phyloP scores from a whole-genome alignment of 2,888 invertebrate species.

The Pristionchus maxplancki region DNA sequence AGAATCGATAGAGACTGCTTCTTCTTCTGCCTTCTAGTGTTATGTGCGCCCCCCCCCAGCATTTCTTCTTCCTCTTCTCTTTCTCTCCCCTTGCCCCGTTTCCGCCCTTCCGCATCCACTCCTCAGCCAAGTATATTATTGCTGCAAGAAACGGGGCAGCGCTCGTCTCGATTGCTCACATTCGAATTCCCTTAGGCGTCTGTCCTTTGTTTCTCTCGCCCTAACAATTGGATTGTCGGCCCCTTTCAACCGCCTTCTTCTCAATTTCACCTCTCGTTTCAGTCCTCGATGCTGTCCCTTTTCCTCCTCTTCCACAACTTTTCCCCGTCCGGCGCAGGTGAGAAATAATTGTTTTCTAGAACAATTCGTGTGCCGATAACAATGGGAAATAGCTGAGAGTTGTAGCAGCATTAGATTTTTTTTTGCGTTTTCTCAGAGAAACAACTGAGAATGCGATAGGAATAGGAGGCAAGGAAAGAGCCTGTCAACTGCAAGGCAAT shows the following conservation, averaged over 20 bases:
- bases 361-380: neutral
- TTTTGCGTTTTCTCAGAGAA: neutral
- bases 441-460: too few species aligned
- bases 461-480: neutral
- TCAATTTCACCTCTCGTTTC: slow-evolving; percentile 35
- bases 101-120: neutral
- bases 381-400: neutral
- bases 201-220: neutral
- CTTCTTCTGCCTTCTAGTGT: slow-evolving; percentile 8
- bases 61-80: slow-evolving; percentile 2
- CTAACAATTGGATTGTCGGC: neutral
- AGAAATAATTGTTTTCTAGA: neutral
- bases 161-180: neutral
- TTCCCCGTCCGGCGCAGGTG: neutral
- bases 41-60: neutral
- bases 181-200: neutral
- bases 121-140: too few species aligned
- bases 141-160: neutral
- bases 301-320: slow-evolving; percentile 35
- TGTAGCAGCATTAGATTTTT: neutral
- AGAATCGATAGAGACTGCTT: slow-evolving; percentile 44
- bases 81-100: neutral
- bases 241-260: neutral
- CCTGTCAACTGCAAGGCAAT: neutral
- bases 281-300: slow-evolving; percentile 17